Evolutionary conservation across 2,888 invertebrate genomes (phyloP).

Genomic region (Cantharis flavilabris): DNA sequence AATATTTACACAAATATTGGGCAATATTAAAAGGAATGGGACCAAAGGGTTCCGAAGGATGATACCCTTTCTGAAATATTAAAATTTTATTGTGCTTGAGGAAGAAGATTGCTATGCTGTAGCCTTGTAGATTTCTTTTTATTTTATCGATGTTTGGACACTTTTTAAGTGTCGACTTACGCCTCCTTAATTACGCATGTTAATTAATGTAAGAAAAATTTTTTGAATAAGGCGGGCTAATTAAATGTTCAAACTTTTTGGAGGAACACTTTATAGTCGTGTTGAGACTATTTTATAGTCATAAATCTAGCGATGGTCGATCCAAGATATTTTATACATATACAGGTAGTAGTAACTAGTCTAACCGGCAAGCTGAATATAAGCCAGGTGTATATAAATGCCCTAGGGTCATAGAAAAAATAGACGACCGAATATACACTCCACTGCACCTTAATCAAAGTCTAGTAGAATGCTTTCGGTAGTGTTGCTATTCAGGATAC

Average conservation of each 20-base stretch:
- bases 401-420: constrained; percentile 26
- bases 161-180: not conserved
- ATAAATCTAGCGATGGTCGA: not conserved
- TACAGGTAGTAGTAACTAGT: constrained; percentile 26
- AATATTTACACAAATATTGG: not conserved
- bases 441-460: constrained; percentile 33
- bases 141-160: not conserved
- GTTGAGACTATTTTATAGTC: not conserved
- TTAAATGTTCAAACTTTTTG: not conserved
- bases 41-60: not conserved
- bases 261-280: not conserved
- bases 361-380: constrained; percentile 20
- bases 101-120: not conserved
- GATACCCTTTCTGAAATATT: not conserved
- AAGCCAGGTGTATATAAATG: constrained; percentile 31
- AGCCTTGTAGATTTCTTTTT: not conserved
- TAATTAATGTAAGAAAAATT: not conserved
- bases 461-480: constrained; percentile 21
- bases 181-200: not conserved
- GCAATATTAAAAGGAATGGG: not conserved
- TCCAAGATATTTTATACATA: not conserved
- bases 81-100: not conserved
- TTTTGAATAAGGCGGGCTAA: not conserved
- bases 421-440: constrained; percentile 29
- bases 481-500: constrained; percentile 25